These are phyloP conservation scores for Karalla daura DNA, from an alignment of 2,797 vertebrate genomes.

Conservation along the genomic window DNA sequence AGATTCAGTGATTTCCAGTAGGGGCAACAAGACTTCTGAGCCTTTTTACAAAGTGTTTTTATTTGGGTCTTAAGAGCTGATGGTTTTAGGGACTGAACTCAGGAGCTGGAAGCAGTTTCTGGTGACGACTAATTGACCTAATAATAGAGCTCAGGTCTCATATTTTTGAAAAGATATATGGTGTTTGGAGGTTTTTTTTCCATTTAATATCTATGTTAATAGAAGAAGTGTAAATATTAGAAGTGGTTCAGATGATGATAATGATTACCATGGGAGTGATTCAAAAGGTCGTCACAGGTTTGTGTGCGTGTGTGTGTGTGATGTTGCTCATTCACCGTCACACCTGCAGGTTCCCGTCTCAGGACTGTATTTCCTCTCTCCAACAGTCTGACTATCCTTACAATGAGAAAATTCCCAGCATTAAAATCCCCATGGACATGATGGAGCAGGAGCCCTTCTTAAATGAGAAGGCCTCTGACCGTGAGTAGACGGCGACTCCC, in stretches of 20 bases:
- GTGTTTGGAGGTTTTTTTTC: too few relatives aligned
- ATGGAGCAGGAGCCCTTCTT: constrained; percentile 99
- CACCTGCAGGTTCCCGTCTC: constrained; percentile 11
- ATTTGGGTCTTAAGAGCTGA: too few relatives aligned
- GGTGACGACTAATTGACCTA: too few relatives aligned
- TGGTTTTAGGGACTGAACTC: too few relatives aligned
- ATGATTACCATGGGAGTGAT: too few relatives aligned
- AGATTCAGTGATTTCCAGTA: background rate
- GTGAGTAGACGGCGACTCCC: constrained; percentile 91
- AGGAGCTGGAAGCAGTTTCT: too few relatives aligned
- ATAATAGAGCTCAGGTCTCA: too few relatives aligned
- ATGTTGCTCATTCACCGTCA: background rate
- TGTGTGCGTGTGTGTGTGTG: background rate
- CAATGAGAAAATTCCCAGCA: constrained; percentile 96
- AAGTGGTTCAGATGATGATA: background rate
- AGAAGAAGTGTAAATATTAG: too few relatives aligned
- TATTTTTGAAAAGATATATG: too few relatives aligned
- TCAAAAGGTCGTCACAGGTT: background rate
- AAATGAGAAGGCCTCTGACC: constrained; percentile 94
- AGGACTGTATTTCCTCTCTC: constrained; percentile 72
- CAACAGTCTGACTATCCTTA: constrained; percentile 98
- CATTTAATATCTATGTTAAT: too few relatives aligned
- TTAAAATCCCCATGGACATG: constrained; percentile 99
- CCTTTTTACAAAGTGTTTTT: background rate
- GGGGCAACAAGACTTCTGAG: too few relatives aligned